These are phyloP conservation scores for Tetramorium simillimum DNA, from an alignment of 1,140 invertebrate genomes.

Conservation along the genomic window DNA sequence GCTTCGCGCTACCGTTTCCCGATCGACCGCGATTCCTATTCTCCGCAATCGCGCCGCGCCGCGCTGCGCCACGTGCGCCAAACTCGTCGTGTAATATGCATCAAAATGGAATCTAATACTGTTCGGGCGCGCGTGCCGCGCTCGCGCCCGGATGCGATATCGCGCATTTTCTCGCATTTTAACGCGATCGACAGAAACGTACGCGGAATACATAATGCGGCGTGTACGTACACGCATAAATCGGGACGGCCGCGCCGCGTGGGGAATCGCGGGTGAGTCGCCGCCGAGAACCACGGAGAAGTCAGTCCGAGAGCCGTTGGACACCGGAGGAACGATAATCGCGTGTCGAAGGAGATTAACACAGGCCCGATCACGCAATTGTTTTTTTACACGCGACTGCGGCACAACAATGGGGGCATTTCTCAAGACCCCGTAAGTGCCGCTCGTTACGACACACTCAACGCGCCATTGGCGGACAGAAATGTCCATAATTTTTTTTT, in stretches of 20 bases:
- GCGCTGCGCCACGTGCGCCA: conserved; percentile 27
- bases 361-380: not conserved
- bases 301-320: not conserved
- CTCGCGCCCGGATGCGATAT: not conserved
- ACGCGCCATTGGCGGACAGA: conserved; percentile 11
- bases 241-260: not conserved
- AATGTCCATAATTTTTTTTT: conserved; percentile 37
- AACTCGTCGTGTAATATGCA: conserved; percentile 41
- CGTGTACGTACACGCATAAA: not conserved
- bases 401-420: conserved; percentile 5
- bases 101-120: conserved; percentile 46
- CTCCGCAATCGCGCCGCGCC: conserved; percentile 15
- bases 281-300: not conserved
- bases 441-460: conserved; percentile 40
- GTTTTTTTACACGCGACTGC: conserved; percentile 54
- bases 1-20: conserved; percentile 27
- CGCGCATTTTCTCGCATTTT: conserved; percentile 5
- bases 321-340: conserved; percentile 10
- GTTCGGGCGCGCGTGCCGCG: not conserved
- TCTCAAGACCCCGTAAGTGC: conserved; percentile 21
- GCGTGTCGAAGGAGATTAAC: conserved; percentile 45
- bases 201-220: not conserved
- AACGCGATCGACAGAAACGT: not conserved
- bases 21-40: conserved; percentile 45
- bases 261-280: not conserved